phyloP scores from a whole-genome alignment of 1,140 invertebrate genomes.

The Drosophila nebulosa region DNA sequence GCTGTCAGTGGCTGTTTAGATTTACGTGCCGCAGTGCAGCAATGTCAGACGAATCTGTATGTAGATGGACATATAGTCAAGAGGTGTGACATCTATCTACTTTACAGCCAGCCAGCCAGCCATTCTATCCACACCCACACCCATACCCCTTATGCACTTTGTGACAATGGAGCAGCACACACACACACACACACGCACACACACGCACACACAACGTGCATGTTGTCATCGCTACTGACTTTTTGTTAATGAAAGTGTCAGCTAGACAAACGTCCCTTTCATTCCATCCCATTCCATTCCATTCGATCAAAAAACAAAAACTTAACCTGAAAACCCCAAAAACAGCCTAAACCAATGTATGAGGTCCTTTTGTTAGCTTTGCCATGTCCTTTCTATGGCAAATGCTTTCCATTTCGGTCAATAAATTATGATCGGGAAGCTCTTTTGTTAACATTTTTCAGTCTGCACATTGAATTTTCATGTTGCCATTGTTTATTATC shows the following conservation, averaged over 20 bases:
- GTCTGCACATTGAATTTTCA: slow-evolving; percentile 2
- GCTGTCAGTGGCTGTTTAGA: slow-evolving; percentile 76
- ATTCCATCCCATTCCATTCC: slow-evolving; percentile 6
- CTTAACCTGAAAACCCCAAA: slow-evolving; percentile 14
- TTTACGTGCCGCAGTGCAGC: slow-evolving; percentile 76
- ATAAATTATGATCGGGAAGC: slow-evolving; percentile 74
- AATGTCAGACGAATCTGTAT: slow-evolving; percentile 55
- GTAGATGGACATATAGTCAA: slow-evolving; percentile 49
- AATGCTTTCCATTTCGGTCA: slow-evolving; percentile 54
- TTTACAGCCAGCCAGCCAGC: not conserved
- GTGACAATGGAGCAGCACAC: slow-evolving; percentile 75
- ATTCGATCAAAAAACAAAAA: no score
- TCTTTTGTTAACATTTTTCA: slow-evolving; percentile 10
- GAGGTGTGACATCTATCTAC: slow-evolving; percentile 36
- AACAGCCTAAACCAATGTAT: not conserved
- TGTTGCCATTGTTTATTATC: slow-evolving; percentile 5
- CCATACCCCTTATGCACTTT: no score
- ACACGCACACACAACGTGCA: no score
- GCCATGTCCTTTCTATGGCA: slow-evolving; percentile 2
- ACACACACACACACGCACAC: no score
- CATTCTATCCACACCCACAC: not conserved
- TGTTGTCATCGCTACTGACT: slow-evolving; percentile 71
- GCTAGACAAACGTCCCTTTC: slow-evolving; percentile 64
- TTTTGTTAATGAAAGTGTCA: slow-evolving; percentile 79
- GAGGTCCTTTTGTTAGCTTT: slow-evolving; percentile 19